phyloP scores from a whole-genome alignment of 2,888 invertebrate species.

The Ectemnius lituratus region DNA sequence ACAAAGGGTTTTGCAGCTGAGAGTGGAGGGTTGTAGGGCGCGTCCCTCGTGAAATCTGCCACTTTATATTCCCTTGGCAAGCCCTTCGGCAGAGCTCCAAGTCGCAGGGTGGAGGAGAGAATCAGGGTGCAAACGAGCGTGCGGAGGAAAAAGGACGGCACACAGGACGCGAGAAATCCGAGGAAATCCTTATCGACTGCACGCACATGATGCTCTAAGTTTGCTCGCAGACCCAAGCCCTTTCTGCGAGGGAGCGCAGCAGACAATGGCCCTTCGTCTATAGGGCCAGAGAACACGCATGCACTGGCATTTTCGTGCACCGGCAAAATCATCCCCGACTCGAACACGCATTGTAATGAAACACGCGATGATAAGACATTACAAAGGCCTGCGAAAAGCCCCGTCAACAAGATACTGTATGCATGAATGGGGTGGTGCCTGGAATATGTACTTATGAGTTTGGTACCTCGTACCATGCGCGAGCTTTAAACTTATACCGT shows the following conservation, averaged over 20 bases:
- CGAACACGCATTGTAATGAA: no score
- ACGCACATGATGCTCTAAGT: slow-evolving; percentile 29
- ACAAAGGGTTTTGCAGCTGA: not conserved
- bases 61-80: slow-evolving; percentile 41
- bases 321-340: slow-evolving; percentile 4
- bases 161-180: slow-evolving; percentile 4
- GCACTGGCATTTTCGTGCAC: not conserved
- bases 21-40: not conserved
- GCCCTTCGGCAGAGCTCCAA: not conserved
- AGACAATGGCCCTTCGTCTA: slow-evolving; percentile 11
- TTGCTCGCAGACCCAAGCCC: slow-evolving; percentile 3
- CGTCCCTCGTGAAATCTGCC: slow-evolving; percentile 9
- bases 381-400: no score
- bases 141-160: not conserved
- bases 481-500: no score
- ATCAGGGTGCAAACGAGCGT: slow-evolving; percentile 4
- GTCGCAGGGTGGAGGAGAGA: not conserved
- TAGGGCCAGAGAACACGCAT: not conserved
- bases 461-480: no score
- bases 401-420: not conserved
- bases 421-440: not conserved
- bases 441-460: no score
- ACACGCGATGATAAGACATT: no score
- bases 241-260: slow-evolving; percentile 14
- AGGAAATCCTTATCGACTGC: slow-evolving; percentile 41